Percentiles rank a stretch among this genome's conserved stretches.
phyloP scores from a whole-genome alignment of 1,140 invertebrate species.

The Cydia pomonella region DNA sequence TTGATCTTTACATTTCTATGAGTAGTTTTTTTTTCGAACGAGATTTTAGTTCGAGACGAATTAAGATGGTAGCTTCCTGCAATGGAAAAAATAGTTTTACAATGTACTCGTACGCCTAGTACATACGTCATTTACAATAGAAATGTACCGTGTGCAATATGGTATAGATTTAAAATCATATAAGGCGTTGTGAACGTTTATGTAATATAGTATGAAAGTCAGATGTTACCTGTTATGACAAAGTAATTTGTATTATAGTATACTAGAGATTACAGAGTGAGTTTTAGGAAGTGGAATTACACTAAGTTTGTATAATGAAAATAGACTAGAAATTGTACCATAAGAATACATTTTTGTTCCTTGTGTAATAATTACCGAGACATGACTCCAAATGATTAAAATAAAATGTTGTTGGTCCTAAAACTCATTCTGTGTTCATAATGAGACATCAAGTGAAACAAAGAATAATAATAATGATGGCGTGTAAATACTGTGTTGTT shows the following conservation, averaged over 20 bases:
- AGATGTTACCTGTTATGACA: conserved; percentile 81
- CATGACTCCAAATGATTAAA: neutral
- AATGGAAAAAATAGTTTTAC: conserved; percentile 61
- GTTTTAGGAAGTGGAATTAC: conserved; percentile 2
- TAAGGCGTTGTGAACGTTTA: conserved; percentile 79
- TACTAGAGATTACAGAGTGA: conserved; percentile 37
- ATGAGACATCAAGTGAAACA: conserved; percentile 50
- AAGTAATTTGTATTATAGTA: conserved; percentile 76
- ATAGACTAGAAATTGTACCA: neutral
- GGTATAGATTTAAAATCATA: conserved; percentile 72
- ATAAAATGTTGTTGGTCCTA: neutral
- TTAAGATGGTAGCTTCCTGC: conserved; percentile 65
- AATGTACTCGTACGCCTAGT: conserved; percentile 62
- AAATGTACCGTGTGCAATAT: conserved; percentile 75
- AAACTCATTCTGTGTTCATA: conserved; percentile 29
- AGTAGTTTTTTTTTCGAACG: conserved; percentile 50
- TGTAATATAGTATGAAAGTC: conserved; percentile 79
- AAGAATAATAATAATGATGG: conserved; percentile 51
- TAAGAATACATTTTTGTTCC: neutral
- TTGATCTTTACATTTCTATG: conserved; percentile 54
- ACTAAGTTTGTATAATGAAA: neutral
- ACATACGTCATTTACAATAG: conserved; percentile 65
- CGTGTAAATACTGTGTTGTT: conserved; percentile 77
- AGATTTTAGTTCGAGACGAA: conserved; percentile 49
- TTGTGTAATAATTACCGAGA: neutral